A percentile compares a stretch with the other conserved stretches of the same genome.
Evolutionary conservation across 2,888 invertebrate species (phyloP).

Genomic region (Amiota minor): DNA sequence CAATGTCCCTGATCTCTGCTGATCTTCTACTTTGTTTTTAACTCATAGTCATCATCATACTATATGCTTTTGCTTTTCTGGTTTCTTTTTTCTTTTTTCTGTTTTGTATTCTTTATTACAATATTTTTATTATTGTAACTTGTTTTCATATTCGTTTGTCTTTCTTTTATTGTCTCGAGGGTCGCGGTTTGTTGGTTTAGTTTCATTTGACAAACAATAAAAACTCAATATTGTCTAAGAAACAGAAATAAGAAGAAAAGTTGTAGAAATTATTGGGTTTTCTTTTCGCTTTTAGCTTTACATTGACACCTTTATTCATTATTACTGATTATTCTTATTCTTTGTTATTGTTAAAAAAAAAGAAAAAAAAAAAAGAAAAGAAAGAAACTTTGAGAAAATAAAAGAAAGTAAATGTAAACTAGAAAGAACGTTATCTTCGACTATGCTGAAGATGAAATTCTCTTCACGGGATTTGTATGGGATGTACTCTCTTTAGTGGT

Average conservation of each 20-base stretch:
- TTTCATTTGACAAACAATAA: too few species aligned
- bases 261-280: not conserved
- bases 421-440: too few species aligned
- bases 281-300: not conserved
- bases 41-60: not conserved
- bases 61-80: not conserved
- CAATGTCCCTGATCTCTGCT: conserved; percentile 24
- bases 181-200: too few species aligned
- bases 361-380: too few species aligned
- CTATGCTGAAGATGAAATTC: too few species aligned
- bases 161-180: too few species aligned
- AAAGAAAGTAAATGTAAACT: not conserved
- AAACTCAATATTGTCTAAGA: too few species aligned
- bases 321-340: not conserved
- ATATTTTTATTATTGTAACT: not conserved
- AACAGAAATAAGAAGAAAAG: too few species aligned
- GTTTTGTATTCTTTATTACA: not conserved
- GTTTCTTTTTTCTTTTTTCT: not conserved
- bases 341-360: not conserved
- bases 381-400: too few species aligned
- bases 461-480: too few species aligned
- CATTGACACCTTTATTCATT: not conserved
- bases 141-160: not conserved
- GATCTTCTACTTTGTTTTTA: not conserved
- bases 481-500: too few species aligned